Conservation (phyloP, 2,888 invertebrate genomes). For the Cerceris rybyensis region DNA sequence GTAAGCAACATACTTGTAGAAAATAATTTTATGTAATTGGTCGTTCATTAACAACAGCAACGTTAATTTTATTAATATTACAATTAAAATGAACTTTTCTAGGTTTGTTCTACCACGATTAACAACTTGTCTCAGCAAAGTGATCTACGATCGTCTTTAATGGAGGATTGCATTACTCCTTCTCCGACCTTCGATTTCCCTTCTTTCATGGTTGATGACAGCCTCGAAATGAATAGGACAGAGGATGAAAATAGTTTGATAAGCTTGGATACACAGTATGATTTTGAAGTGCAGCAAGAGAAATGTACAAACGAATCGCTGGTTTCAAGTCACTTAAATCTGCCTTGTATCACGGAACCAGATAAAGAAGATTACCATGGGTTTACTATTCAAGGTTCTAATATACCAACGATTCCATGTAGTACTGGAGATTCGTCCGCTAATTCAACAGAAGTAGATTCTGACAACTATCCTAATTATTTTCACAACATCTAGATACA, state of each 20-base stretch:
- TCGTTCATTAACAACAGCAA: not conserved
- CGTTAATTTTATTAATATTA: not conserved
- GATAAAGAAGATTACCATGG: constrained; percentile 84
- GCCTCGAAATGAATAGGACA: constrained; percentile 75
- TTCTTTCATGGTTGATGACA: constrained; percentile 76
- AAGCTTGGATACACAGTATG: constrained; percentile 77
- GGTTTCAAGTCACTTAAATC: constrained; percentile 29
- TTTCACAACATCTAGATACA: constrained; percentile 72
- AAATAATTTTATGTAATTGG: too few relatives aligned
- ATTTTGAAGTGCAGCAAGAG: constrained; percentile 55
- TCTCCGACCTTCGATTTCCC: constrained; percentile 80
- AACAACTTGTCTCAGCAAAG: constrained; percentile 22
- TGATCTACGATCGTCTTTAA: constrained; percentile 65
- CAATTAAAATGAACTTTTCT: constrained; percentile 9
- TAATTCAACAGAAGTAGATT: constrained; percentile 68
- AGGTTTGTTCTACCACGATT: constrained; percentile 38
- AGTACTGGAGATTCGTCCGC: constrained; percentile 84
- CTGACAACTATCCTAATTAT: constrained; percentile 70
- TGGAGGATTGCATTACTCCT: constrained; percentile 77
- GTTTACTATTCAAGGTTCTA: constrained; percentile 85
- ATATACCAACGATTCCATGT: constrained; percentile 87
- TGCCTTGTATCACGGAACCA: constrained; percentile 26
- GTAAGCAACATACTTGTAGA: too few relatives aligned
- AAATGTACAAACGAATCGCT: constrained; percentile 37
- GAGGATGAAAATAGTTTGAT: constrained; percentile 80